These are phyloP conservation scores for Pollenia angustigena DNA, from an alignment of 2,888 invertebrate genomes.

Conservation along the genomic window DNA sequence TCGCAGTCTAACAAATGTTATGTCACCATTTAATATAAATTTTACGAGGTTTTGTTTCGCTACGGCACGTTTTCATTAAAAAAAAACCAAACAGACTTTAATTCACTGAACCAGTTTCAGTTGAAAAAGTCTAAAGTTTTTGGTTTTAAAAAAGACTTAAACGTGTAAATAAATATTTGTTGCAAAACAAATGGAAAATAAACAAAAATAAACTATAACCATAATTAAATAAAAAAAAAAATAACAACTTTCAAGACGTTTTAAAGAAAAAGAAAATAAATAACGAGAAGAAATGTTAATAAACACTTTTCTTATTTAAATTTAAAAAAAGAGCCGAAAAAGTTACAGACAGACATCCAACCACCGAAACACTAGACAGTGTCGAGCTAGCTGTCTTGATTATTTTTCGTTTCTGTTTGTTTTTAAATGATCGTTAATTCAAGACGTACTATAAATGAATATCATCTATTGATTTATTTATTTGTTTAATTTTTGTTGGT, in stretches of 20 bases:
- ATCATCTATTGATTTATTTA: conserved; percentile 65
- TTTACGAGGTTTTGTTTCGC: not conserved
- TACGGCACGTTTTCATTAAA: too few relatives aligned
- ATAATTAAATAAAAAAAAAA: conserved; percentile 20
- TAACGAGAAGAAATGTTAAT: conserved; percentile 2
- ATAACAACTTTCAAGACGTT: not conserved
- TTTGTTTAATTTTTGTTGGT: conserved; percentile 9
- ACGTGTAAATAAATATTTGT: conserved; percentile 20
- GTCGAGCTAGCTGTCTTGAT: not conserved
- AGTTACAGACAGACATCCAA: not conserved
- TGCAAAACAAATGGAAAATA: conserved; percentile 34
- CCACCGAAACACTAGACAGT: not conserved
- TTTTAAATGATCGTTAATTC: conserved; percentile 11
- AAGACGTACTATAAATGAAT: conserved; percentile 19
- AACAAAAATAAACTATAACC: not conserved
- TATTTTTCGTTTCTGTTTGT: conserved; percentile 13
- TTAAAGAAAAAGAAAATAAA: not conserved
- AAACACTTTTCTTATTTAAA: conserved; percentile 43
- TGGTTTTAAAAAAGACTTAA: conserved; percentile 5
- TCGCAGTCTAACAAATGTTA: not conserved
- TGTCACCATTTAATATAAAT: not conserved
- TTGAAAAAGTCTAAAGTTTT: not conserved
- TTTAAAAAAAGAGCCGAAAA: not conserved
- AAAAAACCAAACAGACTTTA: not conserved
- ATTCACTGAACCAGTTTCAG: conserved; percentile 16